A percentile compares a stretch with the other conserved stretches of the same genome.
Evolutionary conservation across 2,113 vertebrate species (phyloP).

Genomic region (Pterophyllum scalare): DNA sequence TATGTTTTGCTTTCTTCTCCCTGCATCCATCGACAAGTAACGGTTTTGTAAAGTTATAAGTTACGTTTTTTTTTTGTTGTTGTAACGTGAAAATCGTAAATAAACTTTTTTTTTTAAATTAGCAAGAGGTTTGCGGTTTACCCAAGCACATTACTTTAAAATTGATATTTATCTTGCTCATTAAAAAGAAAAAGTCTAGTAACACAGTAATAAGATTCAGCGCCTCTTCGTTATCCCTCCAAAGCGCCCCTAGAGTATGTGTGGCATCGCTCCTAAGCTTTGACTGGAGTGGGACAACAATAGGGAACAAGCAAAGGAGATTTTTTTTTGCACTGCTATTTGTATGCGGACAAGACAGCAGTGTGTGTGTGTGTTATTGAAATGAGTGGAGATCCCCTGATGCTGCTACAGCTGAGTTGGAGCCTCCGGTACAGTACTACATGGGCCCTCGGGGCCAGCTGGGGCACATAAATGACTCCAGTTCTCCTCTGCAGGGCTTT

Average conservation of each 20-base stretch:
- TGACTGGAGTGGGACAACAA: neutral
- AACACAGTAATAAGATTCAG: constrained; percentile 21
- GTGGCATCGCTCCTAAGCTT: neutral
- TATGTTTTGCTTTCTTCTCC: too few relatives aligned
- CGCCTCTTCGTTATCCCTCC: neutral
- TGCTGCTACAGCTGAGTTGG: neutral
- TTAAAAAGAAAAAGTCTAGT: neutral
- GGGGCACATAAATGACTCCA: neutral
- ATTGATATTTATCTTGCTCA: constrained; percentile 32
- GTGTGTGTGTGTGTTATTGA: neutral
- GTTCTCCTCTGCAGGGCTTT: neutral
- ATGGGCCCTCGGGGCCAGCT: neutral
- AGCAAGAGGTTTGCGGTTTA: constrained; percentile 6
- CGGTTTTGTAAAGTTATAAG: too few relatives aligned
- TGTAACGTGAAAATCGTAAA: too few relatives aligned
- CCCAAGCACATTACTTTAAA: constrained; percentile 14
- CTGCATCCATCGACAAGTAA: too few relatives aligned
- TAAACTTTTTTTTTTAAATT: neutral
- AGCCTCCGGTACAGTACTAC: neutral
- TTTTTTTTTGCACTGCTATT: neutral
- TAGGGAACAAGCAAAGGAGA: neutral
- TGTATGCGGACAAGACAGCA: neutral
- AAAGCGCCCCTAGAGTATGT: neutral
- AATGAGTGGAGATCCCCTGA: neutral
- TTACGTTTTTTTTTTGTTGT: too few relatives aligned